Conservation (phyloP, 2,797 vertebrate genomes). For the Urosaurus nigricauda region DNA sequence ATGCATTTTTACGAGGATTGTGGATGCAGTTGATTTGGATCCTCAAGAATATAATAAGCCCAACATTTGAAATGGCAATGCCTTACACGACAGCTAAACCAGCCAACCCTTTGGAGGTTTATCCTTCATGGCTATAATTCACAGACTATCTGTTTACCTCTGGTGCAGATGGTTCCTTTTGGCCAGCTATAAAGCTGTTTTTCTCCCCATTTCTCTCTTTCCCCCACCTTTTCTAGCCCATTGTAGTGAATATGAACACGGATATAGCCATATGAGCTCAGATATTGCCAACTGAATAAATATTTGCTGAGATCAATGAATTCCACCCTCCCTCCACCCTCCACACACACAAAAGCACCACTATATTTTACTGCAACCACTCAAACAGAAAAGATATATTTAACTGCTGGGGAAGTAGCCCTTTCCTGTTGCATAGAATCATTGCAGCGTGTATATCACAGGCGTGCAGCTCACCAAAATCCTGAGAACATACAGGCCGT, state of each 20-base stretch:
- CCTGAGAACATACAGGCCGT: background rate
- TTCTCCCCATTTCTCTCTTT: background rate
- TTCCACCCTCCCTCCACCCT: background rate
- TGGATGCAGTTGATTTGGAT: conserved; percentile 6
- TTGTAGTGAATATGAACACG: background rate
- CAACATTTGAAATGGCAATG: background rate
- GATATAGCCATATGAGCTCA: conserved; percentile 16
- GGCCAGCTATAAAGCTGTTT: background rate
- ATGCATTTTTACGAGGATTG: background rate
- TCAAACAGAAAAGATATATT: conserved; percentile 30
- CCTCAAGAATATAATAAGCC: conserved; percentile 16
- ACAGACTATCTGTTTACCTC: conserved; percentile 17
- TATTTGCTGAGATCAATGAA: conserved; percentile 36
- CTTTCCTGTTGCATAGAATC: conserved; percentile 25
- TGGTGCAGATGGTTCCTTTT: conserved; percentile 14
- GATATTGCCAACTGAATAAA: background rate
- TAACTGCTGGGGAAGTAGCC: conserved; percentile 21
- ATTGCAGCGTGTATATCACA: conserved; percentile 13
- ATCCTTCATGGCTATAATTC: conserved; percentile 6
- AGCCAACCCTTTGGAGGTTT: conserved; percentile 23
- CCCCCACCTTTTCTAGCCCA: background rate
- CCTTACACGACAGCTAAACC: background rate
- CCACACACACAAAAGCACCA: background rate
- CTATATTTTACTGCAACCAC: background rate
- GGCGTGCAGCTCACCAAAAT: background rate